Conservation (phyloP, 2,888 invertebrate genomes). For the Tridacna gigas region DNA sequence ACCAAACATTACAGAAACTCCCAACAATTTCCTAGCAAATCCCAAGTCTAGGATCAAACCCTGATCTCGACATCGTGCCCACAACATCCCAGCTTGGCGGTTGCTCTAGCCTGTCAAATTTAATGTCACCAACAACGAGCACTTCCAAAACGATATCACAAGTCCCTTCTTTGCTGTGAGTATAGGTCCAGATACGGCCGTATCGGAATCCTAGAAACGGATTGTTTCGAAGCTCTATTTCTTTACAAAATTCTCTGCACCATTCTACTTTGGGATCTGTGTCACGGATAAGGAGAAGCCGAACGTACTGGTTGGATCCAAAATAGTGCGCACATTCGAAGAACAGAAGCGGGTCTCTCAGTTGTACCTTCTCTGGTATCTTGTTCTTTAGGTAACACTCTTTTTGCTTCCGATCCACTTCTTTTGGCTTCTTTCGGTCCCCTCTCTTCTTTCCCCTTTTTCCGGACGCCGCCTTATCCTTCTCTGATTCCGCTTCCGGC, state of each 20-base stretch:
- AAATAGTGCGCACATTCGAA: conserved; percentile 66
- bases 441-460: conserved; percentile 20
- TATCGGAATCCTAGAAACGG: conserved; percentile 57
- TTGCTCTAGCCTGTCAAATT: conserved; percentile 48
- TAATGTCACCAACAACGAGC: conserved; percentile 59
- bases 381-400: conserved; percentile 56
- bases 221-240: conserved; percentile 58
- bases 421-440: conserved; percentile 31
- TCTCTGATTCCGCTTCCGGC: conserved; percentile 12
- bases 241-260: conserved; percentile 59
- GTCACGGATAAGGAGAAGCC: conserved; percentile 51
- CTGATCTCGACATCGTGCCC: conserved; percentile 60
- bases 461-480: conserved; percentile 9
- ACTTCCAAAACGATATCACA: conserved; percentile 45
- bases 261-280: conserved; percentile 57
- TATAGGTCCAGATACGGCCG: conserved; percentile 59
- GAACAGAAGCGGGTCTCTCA: conserved; percentile 54
- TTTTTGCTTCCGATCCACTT: conserved; percentile 50
- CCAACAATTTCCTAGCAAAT: conserved; percentile 31
- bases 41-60: conserved; percentile 62
- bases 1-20: not conserved
- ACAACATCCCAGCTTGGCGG: conserved; percentile 61
- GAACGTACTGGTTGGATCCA: conserved; percentile 60
- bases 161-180: conserved; percentile 13
- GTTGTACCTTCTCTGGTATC: conserved; percentile 30